Evolutionary conservation across 2,888 invertebrate species (phyloP).

Genomic region (Gisinianus flammeolus): DNA sequence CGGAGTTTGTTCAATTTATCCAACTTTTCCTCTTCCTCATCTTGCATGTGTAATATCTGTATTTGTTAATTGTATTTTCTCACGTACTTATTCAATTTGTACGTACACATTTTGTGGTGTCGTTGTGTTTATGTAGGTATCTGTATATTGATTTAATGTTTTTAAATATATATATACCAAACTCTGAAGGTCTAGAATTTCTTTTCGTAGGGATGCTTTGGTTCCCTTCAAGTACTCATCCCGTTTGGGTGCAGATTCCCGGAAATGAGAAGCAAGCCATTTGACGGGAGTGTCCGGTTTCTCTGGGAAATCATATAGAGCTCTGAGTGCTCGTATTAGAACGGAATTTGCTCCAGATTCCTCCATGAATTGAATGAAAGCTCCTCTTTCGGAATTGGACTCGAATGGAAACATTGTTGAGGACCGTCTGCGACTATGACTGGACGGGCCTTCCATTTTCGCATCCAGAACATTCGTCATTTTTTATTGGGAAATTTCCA

Average conservation of each 20-base stretch:
- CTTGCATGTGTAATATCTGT: slow-evolving; percentile 16
- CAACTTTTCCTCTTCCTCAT: not conserved
- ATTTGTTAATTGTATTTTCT: not conserved
- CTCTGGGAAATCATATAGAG: not conserved
- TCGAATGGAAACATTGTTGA: not conserved
- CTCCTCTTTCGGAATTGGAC: slow-evolving; percentile 8
- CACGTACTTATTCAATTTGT: too few species aligned
- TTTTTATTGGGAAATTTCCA: too few species aligned
- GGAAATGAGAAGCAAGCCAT: slow-evolving; percentile 23
- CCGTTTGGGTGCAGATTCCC: slow-evolving; percentile 1
- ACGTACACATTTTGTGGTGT: too few species aligned
- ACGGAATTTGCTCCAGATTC: slow-evolving; percentile 16
- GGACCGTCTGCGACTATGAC: not conserved
- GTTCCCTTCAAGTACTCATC: not conserved
- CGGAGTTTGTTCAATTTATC: not conserved
- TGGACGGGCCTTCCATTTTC: not conserved
- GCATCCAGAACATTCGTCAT: not conserved
- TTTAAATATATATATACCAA: slow-evolving; percentile 1
- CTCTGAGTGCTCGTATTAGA: slow-evolving; percentile 9
- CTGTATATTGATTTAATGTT: not conserved
- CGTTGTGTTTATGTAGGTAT: too few species aligned
- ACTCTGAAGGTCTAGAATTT: not conserved
- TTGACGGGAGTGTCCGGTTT: slow-evolving; percentile 12
- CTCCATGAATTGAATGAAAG: slow-evolving; percentile 24
- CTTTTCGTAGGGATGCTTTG: not conserved